Evolutionary conservation across 2,113 vertebrate genomes (phyloP).

Genomic region (Sphaerodactylus townsendi): DNA sequence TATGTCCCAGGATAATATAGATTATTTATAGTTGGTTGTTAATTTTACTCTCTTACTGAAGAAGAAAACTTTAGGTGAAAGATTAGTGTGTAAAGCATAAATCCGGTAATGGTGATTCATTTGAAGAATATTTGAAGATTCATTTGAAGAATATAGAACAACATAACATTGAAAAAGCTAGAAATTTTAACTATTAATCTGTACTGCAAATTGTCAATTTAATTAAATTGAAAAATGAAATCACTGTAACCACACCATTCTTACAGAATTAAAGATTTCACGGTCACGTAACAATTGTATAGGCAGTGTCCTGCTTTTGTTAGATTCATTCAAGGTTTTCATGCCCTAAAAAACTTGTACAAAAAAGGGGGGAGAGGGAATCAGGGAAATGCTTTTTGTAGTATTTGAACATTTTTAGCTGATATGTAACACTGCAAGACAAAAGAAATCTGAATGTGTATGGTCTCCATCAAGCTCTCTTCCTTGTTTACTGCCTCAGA

Average conservation of each 20-base stretch:
- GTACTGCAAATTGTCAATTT: neutral
- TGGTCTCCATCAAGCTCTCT: neutral
- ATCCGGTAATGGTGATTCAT: too few species aligned
- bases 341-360: neutral
- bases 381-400: neutral
- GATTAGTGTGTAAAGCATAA: too few species aligned
- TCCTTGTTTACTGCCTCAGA: neutral
- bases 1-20: too few species aligned
- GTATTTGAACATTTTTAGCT: neutral
- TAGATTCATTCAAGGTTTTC: neutral
- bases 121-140: too few species aligned
- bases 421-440: neutral
- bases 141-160: too few species aligned
- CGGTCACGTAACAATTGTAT: neutral
- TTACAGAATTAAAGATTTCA: too few species aligned
- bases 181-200: too few species aligned
- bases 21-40: too few species aligned
- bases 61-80: too few species aligned
- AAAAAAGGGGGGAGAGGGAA: neutral
- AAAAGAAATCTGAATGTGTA: neutral
- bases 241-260: neutral
- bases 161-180: too few species aligned
- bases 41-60: too few species aligned
- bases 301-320: accelerated
- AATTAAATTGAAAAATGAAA: neutral